phyloP scores from a whole-genome alignment of 1,140 invertebrate species.

The Amphibalanus amphitrite region DNA sequence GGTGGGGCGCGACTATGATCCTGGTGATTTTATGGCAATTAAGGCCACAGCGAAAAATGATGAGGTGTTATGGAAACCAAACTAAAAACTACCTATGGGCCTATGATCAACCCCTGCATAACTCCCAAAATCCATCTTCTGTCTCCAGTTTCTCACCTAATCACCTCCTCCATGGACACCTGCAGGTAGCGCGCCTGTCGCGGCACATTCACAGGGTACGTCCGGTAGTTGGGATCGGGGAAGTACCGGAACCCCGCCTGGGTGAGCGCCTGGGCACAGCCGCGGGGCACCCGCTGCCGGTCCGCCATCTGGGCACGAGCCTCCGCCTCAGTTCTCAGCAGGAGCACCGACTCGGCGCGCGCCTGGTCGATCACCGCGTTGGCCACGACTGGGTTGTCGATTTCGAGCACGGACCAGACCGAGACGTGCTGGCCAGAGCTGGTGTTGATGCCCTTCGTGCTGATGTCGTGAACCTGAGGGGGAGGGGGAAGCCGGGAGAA shows the following conservation, averaged over 20 bases:
- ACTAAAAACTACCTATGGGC: too few species aligned
- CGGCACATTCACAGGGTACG: constrained; percentile 14
- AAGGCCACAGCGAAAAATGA: too few species aligned
- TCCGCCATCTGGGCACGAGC: constrained; percentile 42
- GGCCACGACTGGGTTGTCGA: constrained; percentile 52
- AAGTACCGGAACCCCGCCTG: constrained; percentile 15
- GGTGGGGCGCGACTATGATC: too few species aligned
- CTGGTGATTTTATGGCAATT: too few species aligned
- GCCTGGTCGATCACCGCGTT: constrained; percentile 72
- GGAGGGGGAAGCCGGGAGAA: too few species aligned
- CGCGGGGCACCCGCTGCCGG: constrained; percentile 55
- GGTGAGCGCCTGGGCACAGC: constrained; percentile 19
- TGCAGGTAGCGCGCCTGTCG: constrained; percentile 15
- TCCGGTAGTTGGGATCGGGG: constrained; percentile 17
- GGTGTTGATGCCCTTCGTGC: neutral
- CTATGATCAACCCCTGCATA: too few species aligned
- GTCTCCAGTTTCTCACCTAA: too few species aligned
- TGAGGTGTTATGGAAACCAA: too few species aligned
- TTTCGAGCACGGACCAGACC: constrained; percentile 49
- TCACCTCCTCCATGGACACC: constrained; percentile 17
- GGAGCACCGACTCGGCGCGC: constrained; percentile 44
- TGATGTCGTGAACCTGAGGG: neutral
- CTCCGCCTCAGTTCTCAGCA: constrained; percentile 42
- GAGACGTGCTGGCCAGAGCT: constrained; percentile 19
- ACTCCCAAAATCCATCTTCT: too few species aligned